Percentiles rank a stretch among this genome's conserved stretches.
These are phyloP conservation scores for Andrena marginata DNA, from an alignment of 2,888 invertebrate genomes.

Conservation along the genomic window DNA sequence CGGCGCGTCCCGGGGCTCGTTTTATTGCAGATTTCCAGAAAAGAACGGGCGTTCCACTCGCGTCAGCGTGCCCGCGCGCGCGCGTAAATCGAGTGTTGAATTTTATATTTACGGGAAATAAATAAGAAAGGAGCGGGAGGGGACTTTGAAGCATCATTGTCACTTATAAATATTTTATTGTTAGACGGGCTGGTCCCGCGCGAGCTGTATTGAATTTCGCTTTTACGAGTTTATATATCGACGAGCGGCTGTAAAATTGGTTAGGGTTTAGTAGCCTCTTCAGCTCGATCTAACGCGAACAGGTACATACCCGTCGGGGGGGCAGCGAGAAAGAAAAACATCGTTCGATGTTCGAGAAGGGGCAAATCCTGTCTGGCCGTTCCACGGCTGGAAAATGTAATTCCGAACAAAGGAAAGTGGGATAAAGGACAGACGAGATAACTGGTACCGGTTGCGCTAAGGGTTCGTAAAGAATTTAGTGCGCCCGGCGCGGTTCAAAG, in stretches of 20 bases:
- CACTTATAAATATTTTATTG: slow-evolving; percentile 45
- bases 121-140: neutral
- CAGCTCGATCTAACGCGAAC: neutral
- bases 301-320: neutral
- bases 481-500: neutral
- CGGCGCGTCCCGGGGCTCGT: neutral
- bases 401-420: slow-evolving; percentile 28
- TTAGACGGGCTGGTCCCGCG: neutral
- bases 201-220: slow-evolving; percentile 33
- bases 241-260: slow-evolving; percentile 25
- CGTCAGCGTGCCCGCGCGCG: no score
- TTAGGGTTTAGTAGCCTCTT: slow-evolving; percentile 24
- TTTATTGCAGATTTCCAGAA: neutral
- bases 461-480: slow-evolving; percentile 43
- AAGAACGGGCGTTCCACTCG: neutral
- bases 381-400: slow-evolving; percentile 25
- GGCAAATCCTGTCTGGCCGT: slow-evolving; percentile 14
- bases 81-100: neutral
- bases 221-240: slow-evolving; percentile 37
- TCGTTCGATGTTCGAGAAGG: slow-evolving; percentile 14
- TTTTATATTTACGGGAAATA: slow-evolving; percentile 12
- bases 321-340: slow-evolving; percentile 10
- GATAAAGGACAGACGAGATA: slow-evolving; percentile 23
- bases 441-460: slow-evolving; percentile 42
- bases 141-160: neutral